Percentiles rank a stretch among this genome's conserved stretches.
Conservation (phyloP, 2,797 vertebrate genomes). For the Rhabdomys pumilio region DNA sequence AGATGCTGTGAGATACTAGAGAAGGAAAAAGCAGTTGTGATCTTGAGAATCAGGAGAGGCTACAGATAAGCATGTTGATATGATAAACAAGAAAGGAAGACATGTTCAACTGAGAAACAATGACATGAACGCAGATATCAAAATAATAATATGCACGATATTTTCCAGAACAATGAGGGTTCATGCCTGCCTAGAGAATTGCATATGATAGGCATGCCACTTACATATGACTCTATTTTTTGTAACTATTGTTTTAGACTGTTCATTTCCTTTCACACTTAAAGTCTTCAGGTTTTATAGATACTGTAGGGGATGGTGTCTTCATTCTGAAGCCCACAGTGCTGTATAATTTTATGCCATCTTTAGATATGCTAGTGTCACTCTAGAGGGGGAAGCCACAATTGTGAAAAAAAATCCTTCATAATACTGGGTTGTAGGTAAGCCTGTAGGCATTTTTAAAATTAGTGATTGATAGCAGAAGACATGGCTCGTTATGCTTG, state of each 20-base stretch:
- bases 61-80: neutral
- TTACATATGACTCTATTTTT: neutral
- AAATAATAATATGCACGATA: neutral
- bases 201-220: neutral
- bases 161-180: neutral
- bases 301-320: too few species aligned
- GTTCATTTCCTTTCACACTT: neutral
- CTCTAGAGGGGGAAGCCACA: neutral
- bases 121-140: fast-evolving
- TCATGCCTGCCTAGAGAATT: neutral
- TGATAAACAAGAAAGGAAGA: neutral
- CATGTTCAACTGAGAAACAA: neutral
- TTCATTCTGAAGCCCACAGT: neutral
- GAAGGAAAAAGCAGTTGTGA: neutral
- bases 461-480: neutral
- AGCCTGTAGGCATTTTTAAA: neutral
- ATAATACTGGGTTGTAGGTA: neutral
- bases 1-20: neutral
- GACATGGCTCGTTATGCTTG: neutral
- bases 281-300: neutral
- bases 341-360: neutral
- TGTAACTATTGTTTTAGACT: neutral
- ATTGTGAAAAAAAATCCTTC: neutral
- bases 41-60: neutral
- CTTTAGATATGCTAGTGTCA: neutral